Percentiles rank a stretch among this genome's conserved stretches.
Evolutionary conservation across 2,888 invertebrate genomes (phyloP).

Genomic region (Sycophila texana): DNA sequence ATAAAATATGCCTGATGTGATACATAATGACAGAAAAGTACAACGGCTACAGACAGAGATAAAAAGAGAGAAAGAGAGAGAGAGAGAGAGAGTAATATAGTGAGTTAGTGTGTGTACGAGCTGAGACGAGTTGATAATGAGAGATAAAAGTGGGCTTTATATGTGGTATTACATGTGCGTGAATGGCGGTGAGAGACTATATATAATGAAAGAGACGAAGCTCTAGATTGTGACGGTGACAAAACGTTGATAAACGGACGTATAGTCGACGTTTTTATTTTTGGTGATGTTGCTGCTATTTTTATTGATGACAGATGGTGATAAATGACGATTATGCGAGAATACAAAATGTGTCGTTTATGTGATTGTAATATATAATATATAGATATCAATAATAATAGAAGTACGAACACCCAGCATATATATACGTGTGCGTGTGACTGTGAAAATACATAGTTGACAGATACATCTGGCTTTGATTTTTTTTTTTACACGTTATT

Average conservation of each 20-base stretch:
- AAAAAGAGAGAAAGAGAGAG: not conserved
- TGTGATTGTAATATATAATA: slow-evolving; percentile 50
- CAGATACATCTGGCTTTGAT: slow-evolving; percentile 1
- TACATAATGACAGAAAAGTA: slow-evolving; percentile 44
- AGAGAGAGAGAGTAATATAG: not conserved
- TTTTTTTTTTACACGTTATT: not conserved
- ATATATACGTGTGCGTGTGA: slow-evolving; percentile 65
- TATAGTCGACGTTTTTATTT: not conserved
- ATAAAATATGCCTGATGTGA: slow-evolving; percentile 44
- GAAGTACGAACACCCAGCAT: slow-evolving; percentile 65
- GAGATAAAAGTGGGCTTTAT: slow-evolving; percentile 39
- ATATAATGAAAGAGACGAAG: slow-evolving; percentile 26
- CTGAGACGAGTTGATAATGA: slow-evolving; percentile 36
- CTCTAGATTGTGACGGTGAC: slow-evolving; percentile 20
- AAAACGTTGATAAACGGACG: not conserved
- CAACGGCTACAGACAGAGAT: slow-evolving; percentile 8
- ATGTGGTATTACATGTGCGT: slow-evolving; percentile 11
- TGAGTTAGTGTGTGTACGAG: not conserved
- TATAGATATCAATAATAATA: slow-evolving; percentile 58
- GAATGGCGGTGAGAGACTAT: slow-evolving; percentile 7
- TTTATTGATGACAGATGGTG: slow-evolving; percentile 5
- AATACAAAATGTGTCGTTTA: not conserved
- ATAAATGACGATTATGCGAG: slow-evolving; percentile 12
- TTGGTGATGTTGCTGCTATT: slow-evolving; percentile 15
- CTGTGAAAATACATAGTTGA: slow-evolving; percentile 58